phyloP scores from a whole-genome alignment of 1,140 invertebrate genomes.

The Pseudomyrmex flavicornis region DNA sequence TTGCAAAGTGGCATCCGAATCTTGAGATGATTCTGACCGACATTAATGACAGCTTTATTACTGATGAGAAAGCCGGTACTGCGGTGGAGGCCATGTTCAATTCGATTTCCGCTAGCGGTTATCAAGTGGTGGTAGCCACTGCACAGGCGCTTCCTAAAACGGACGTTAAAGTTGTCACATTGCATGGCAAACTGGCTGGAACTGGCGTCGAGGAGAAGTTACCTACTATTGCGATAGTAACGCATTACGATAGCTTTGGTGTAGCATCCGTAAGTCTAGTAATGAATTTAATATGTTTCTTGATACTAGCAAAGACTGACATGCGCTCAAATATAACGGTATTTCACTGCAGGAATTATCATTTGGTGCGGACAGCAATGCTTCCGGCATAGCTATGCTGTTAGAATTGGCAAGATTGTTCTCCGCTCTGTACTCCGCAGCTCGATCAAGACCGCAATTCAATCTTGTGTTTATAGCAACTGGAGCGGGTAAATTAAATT shows the following conservation, averaged over 20 bases:
- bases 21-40: slow-evolving; percentile 92
- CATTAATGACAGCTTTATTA: slow-evolving; percentile 87
- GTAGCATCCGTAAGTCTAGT: slow-evolving; percentile 91
- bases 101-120: slow-evolving; percentile 96
- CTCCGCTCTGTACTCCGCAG: slow-evolving; percentile 94
- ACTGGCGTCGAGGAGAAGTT: slow-evolving; percentile 91
- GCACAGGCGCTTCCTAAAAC: slow-evolving; percentile 89
- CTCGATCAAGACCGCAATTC: slow-evolving; percentile 92
- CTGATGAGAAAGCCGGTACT: slow-evolving; percentile 86
- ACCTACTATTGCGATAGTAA: slow-evolving; percentile 95
- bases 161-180: slow-evolving; percentile 93
- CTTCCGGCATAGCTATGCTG: slow-evolving; percentile 95
- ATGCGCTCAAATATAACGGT: background rate
- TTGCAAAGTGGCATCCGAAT: slow-evolving; percentile 90
- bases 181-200: slow-evolving; percentile 94
- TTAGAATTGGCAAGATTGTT: slow-evolving; percentile 96
- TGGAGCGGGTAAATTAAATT: slow-evolving; percentile 97
- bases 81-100: slow-evolving; percentile 93
- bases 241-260: slow-evolving; percentile 96
- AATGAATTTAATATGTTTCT: background rate
- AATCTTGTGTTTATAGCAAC: slow-evolving; percentile 96
- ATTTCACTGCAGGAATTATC: slow-evolving; percentile 89
- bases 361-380: slow-evolving; percentile 96
- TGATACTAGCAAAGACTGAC: background rate
- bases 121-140: slow-evolving; percentile 92